Percentiles rank a stretch among this genome's conserved stretches.
These are phyloP conservation scores for Polymixis lichenea DNA, from an alignment of 2,888 invertebrate species.

Conservation along the genomic window DNA sequence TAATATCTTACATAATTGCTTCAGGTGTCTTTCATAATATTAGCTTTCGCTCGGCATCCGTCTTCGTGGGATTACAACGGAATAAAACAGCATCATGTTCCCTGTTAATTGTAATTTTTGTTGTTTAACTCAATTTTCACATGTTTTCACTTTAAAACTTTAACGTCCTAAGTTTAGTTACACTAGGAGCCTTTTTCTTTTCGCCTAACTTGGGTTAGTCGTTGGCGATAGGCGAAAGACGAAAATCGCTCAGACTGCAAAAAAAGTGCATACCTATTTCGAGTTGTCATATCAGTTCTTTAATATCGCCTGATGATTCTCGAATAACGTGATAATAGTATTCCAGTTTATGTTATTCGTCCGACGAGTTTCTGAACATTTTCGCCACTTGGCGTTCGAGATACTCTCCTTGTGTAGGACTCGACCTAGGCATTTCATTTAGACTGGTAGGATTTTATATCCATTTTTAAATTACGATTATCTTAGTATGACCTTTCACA, in stretches of 20 bases:
- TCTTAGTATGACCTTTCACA: neutral
- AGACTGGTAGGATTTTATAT: neutral
- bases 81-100: constrained; percentile 24
- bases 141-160: constrained; percentile 14
- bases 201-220: neutral
- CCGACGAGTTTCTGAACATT: constrained; percentile 6
- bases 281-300: neutral
- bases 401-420: neutral
- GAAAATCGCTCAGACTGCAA: neutral
- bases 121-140: constrained; percentile 22
- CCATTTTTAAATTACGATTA: neutral
- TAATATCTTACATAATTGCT: constrained; percentile 62
- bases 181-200: neutral
- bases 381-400: neutral
- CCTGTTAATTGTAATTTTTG: constrained; percentile 39
- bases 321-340: constrained; percentile 1
- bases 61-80: constrained; percentile 31
- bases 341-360: neutral
- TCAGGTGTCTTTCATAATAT: constrained; percentile 61
- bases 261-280: neutral
- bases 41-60: constrained; percentile 46
- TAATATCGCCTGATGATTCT: neutral
- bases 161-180: constrained; percentile 1
- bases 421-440: constrained; percentile 12
- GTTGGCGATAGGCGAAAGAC: neutral